These are phyloP conservation scores for Pteruthius melanotis DNA, from an alignment of 2,113 vertebrate species.

Conservation along the genomic window DNA sequence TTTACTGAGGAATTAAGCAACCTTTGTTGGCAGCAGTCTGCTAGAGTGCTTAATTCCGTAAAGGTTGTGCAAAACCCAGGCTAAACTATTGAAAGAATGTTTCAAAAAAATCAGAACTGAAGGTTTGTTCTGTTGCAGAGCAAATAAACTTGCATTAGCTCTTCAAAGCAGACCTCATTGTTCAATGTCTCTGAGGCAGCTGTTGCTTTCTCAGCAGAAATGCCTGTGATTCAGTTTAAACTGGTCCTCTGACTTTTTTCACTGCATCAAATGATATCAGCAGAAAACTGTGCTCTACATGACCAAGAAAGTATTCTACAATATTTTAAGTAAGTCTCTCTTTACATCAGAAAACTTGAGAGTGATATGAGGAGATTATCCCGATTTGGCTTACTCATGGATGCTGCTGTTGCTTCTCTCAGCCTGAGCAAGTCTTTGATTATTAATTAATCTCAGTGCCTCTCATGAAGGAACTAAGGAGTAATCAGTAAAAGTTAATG, in stretches of 20 bases:
- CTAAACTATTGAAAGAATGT: conserved; percentile 69
- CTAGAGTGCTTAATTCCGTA: conserved; percentile 66
- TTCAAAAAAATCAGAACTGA: conserved; percentile 35
- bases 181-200: conserved; percentile 2
- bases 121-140: conserved; percentile 30
- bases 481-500: neutral
- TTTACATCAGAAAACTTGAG: neutral
- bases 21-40: conserved; percentile 54
- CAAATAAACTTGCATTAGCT: conserved; percentile 49
- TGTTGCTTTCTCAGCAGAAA: conserved; percentile 38
- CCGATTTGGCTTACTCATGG: neutral
- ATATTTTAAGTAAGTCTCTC: neutral
- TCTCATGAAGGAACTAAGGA: neutral
- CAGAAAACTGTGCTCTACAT: neutral
- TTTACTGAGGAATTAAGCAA: conserved; percentile 71
- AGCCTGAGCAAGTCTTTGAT: neutral
- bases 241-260: neutral
- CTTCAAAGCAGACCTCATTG: conserved; percentile 43
- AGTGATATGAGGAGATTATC: neutral
- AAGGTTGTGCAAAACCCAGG: conserved; percentile 52
- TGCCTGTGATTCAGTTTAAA: neutral
- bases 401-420: neutral
- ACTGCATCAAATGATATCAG: neutral
- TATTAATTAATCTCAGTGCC: neutral
- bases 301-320: neutral